Evolutionary conservation across 2,113 vertebrate genomes (phyloP).

Genomic region (Alectura lathami): DNA sequence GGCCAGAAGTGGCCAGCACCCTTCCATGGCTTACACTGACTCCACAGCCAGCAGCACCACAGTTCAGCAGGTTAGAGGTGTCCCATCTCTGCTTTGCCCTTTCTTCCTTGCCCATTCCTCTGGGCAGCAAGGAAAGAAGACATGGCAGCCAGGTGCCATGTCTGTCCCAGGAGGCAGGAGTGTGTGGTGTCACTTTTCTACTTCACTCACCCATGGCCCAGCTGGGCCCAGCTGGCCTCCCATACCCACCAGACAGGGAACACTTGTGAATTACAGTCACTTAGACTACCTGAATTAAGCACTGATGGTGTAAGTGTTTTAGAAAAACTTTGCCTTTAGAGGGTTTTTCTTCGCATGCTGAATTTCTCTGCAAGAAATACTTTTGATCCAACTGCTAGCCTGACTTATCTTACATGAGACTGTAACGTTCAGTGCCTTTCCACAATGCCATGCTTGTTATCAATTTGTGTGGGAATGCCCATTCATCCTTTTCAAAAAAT

Average conservation of each 20-base stretch:
- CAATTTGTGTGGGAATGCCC: not conserved
- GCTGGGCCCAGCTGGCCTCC: slow-evolving; percentile 45
- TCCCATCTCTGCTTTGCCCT: not conserved
- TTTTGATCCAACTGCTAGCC: not conserved
- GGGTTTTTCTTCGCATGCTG: not conserved
- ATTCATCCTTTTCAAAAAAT: not conserved
- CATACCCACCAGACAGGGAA: not conserved
- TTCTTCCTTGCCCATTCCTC: not conserved
- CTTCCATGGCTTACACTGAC: not conserved
- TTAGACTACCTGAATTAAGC: slow-evolving; percentile 59
- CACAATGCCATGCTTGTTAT: not conserved
- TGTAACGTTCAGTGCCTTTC: not conserved
- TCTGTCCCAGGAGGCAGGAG: not conserved
- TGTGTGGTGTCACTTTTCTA: not conserved
- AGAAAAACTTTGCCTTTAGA: not conserved
- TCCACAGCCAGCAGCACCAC: not conserved
- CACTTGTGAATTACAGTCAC: not conserved
- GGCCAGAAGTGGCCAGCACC: accelerated
- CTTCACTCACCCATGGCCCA: not conserved
- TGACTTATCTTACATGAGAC: not conserved
- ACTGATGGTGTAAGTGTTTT: not conserved
- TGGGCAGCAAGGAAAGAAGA: not conserved
- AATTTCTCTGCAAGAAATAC: not conserved
- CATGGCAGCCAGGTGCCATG: not conserved
- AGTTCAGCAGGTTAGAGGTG: accelerated